phyloP scores from a whole-genome alignment of 2,797 vertebrate species.

The Muraenolepis orangiensis region DNA sequence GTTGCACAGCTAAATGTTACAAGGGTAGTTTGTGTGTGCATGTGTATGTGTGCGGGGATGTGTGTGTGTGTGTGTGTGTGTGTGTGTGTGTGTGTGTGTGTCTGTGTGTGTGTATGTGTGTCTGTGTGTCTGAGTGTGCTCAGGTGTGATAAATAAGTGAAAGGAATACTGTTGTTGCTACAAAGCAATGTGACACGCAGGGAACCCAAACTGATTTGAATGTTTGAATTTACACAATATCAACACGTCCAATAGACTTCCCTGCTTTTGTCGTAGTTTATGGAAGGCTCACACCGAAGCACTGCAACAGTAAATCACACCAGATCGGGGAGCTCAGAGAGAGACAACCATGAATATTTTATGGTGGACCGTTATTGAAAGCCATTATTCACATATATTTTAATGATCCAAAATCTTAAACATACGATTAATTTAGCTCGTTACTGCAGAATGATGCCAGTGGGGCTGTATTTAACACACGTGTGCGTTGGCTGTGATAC shows the following conservation, averaged over 20 bases:
- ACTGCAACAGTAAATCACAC: not conserved
- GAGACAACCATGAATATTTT: not conserved
- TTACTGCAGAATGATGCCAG: not conserved
- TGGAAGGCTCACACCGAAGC: not conserved
- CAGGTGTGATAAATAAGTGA: not conserved
- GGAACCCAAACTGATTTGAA: no score
- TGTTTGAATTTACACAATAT: not conserved
- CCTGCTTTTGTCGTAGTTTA: not conserved
- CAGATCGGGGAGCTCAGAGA: not conserved
- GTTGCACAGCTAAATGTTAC: no score
- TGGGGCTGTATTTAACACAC: not conserved
- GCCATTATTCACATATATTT: not conserved
- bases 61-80: not conserved
- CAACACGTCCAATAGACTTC: not conserved
- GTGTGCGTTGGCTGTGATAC: not conserved
- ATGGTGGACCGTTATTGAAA: not conserved
- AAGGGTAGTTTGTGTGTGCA: not conserved
- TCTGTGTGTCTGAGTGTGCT: not conserved
- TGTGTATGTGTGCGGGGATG: not conserved
- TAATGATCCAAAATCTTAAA: not conserved
- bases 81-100: not conserved
- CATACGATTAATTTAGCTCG: not conserved
- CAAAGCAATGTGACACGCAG: not conserved
- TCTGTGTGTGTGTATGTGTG: not conserved
- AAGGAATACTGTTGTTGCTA: slow-evolving; percentile 15